phyloP scores from a whole-genome alignment of 2,113 vertebrate genomes.

The Myanophis thanlyinensis region DNA sequence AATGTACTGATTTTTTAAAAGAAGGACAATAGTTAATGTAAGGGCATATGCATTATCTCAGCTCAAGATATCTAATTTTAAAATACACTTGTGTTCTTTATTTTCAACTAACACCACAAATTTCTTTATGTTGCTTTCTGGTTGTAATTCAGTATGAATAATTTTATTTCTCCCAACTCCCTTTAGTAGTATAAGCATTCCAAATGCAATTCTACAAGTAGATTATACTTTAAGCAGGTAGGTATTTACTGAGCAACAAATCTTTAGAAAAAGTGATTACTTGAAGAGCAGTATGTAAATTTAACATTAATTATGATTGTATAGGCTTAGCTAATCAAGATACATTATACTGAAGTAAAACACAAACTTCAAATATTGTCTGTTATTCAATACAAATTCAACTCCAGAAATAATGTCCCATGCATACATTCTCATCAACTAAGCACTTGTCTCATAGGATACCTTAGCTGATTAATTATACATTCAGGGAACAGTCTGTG shows the following conservation, averaged over 20 bases:
- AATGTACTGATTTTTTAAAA: slow-evolving; percentile 4
- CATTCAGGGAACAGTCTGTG: background rate
- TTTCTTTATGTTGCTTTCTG: background rate
- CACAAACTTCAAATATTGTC: background rate
- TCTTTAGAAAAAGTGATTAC: background rate
- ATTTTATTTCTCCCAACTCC: background rate
- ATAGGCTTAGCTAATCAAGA: background rate
- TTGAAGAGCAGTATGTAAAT: background rate
- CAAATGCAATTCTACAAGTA: background rate
- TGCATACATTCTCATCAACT: too few species aligned
- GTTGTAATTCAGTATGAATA: background rate
- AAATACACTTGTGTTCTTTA: background rate
- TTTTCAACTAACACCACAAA: background rate
- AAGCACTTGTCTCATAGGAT: background rate
- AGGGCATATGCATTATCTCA: background rate
- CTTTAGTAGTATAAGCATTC: background rate
- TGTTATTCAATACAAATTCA: background rate
- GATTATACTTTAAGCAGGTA: background rate
- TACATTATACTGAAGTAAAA: background rate
- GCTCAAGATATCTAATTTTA: background rate
- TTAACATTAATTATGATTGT: background rate
- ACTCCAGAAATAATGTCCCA: background rate
- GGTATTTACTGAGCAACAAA: background rate
- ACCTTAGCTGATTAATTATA: background rate
- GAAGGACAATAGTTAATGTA: background rate